Percentiles rank a stretch among this genome's conserved stretches.
Conservation (phyloP, 2,113 vertebrate genomes). For the Planiliza haematocheilus region DNA sequence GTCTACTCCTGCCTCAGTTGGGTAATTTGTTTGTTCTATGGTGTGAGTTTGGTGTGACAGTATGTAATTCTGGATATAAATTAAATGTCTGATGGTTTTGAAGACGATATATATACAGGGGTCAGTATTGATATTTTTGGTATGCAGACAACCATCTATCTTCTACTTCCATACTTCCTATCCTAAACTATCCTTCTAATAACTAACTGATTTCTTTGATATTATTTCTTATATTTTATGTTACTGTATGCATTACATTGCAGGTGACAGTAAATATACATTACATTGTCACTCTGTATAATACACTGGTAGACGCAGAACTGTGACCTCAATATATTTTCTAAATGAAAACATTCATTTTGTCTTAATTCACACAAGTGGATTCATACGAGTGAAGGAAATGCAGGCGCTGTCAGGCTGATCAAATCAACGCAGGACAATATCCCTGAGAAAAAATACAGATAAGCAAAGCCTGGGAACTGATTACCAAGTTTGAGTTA, state of each 20-base stretch:
- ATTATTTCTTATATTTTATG: not conserved
- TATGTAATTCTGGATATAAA: too few relatives aligned
- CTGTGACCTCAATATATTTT: not conserved
- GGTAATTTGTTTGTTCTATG: too few relatives aligned
- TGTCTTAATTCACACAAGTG: constrained; percentile 14
- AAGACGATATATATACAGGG: too few relatives aligned
- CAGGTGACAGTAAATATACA: not conserved
- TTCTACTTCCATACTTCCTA: too few relatives aligned
- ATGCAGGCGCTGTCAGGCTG: constrained; percentile 16
- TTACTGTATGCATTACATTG: not conserved
- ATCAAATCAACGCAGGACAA: constrained; percentile 35
- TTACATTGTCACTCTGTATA: not conserved
- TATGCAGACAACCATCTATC: too few relatives aligned
- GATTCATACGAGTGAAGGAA: constrained; percentile 7
- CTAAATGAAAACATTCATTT: not conserved
- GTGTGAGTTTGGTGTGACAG: too few relatives aligned
- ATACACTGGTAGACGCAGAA: not conserved
- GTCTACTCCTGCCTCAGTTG: too few relatives aligned
- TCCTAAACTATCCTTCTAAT: too few relatives aligned
- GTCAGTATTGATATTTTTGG: too few relatives aligned
- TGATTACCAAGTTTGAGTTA: constrained; percentile 31
- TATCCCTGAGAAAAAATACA: constrained; percentile 28
- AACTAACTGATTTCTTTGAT: too few relatives aligned
- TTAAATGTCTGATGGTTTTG: too few relatives aligned
- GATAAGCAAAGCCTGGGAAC: not conserved